A percentile compares a stretch with the other conserved stretches of the same genome.
Conservation (phyloP, 2,888 invertebrate genomes). For the Cenopis cana region DNA sequence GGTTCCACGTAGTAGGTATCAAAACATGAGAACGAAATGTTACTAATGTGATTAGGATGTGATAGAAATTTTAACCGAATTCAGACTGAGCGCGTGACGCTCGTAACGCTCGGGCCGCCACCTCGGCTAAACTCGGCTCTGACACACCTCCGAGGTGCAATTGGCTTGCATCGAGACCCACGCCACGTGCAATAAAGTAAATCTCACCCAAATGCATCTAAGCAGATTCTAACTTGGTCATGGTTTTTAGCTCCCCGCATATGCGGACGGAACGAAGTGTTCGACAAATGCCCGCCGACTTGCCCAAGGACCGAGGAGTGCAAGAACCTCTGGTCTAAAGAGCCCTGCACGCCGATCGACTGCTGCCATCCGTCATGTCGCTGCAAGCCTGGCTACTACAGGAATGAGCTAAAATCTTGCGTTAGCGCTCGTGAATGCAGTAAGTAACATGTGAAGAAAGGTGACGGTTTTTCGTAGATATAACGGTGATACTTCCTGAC, state of each 20-base stretch:
- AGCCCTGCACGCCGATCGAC: slow-evolving; percentile 32
- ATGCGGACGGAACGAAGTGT: slow-evolving; percentile 43
- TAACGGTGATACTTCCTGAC: too few relatives aligned
- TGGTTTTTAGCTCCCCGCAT: slow-evolving; percentile 24
- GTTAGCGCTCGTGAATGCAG: slow-evolving; percentile 19
- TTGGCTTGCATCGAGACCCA: too few relatives aligned
- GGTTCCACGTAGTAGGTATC: background rate
- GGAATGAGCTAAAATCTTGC: slow-evolving; percentile 29
- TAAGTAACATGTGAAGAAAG: slow-evolving; percentile 15
- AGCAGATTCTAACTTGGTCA: too few relatives aligned
- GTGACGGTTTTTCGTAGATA: background rate
- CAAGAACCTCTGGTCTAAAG: slow-evolving; percentile 25
- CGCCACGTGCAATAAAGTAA: too few relatives aligned
- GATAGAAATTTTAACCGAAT: too few relatives aligned
- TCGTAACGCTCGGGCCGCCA: too few relatives aligned
- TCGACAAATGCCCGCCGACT: slow-evolving; percentile 39
- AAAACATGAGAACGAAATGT: background rate
- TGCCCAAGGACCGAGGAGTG: slow-evolving; percentile 43
- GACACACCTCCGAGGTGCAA: too few relatives aligned
- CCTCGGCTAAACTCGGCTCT: too few relatives aligned
- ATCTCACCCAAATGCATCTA: too few relatives aligned
- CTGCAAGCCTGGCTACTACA: slow-evolving; percentile 39
- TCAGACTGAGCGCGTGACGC: too few relatives aligned
- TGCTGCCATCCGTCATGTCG: slow-evolving; percentile 43
- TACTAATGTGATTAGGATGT: too few relatives aligned